Evolutionary conservation across 2,888 invertebrate genomes (phyloP).

Genomic region (Tuberolachnus salignus): DNA sequence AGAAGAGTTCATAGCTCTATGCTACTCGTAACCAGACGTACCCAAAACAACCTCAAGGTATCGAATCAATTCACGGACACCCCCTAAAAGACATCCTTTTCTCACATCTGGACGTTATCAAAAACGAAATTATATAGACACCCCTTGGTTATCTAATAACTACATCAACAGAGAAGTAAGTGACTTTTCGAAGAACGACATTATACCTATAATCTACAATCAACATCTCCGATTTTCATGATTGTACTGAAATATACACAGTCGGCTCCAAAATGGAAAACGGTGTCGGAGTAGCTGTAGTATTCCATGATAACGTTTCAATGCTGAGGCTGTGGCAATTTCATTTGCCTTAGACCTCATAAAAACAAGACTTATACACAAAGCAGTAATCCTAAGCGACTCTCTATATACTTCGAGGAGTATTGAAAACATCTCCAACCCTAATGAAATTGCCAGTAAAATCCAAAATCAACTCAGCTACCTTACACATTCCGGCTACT

Average conservation of each 20-base stretch:
- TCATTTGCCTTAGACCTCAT: neutral
- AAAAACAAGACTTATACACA: neutral
- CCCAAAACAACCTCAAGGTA: neutral
- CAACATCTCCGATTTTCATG: neutral
- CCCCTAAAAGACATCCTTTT: neutral
- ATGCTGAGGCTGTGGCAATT: neutral
- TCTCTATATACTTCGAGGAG: neutral
- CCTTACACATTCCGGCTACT: neutral
- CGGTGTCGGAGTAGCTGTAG: neutral
- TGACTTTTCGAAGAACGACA: neutral
- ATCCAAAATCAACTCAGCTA: neutral
- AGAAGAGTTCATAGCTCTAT: neutral
- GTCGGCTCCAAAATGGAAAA: neutral
- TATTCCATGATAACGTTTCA: neutral
- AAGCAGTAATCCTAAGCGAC: constrained; percentile 1
- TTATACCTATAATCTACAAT: no score
- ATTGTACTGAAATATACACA: constrained; percentile 7
- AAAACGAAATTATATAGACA: neutral
- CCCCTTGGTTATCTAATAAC: neutral
- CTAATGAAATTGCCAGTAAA: neutral
- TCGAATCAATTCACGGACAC: neutral
- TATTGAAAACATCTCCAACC: neutral
- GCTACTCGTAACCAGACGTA: neutral
- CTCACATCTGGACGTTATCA: neutral
- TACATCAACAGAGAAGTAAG: neutral